A percentile compares a stretch with the other conserved stretches of the same genome.
Conservation (phyloP, 2,113 vertebrate genomes). For the Muntiacus muntjak region DNA sequence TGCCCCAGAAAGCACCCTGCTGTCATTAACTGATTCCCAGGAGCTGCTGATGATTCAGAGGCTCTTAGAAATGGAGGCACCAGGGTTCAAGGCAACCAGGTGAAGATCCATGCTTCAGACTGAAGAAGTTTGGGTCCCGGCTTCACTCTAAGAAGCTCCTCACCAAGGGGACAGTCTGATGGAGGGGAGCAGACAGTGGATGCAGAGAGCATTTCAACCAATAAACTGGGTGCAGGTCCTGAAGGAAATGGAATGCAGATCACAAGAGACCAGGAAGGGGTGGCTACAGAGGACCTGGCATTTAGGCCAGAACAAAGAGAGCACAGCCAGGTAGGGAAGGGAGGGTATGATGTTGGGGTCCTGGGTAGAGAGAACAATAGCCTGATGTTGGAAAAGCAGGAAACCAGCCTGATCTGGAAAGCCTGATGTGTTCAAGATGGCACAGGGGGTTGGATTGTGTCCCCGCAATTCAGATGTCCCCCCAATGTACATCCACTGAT, state of each 20-base stretch:
- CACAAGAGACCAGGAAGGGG: background rate
- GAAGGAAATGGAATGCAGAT: background rate
- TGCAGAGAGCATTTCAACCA: background rate
- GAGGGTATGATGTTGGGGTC: accelerated
- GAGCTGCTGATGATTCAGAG: no score
- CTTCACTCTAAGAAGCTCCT: background rate
- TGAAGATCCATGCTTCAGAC: background rate
- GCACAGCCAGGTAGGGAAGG: background rate
- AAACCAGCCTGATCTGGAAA: background rate
- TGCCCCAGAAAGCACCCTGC: no score
- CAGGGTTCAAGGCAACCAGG: background rate
- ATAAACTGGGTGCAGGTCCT: no score
- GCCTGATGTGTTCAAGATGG: background rate
- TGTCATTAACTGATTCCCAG: background rate
- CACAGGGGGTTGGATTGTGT: background rate
- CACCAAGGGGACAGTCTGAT: background rate
- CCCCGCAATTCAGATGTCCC: background rate
- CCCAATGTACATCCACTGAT: background rate
- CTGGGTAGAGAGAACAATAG: background rate
- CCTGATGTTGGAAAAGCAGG: no score
- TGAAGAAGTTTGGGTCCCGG: background rate
- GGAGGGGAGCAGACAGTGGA: no score
- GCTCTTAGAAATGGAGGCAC: background rate
- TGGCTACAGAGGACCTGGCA: background rate
- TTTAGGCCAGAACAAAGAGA: background rate